phyloP scores from a whole-genome alignment of 2,888 invertebrate species.

The Brachypterus glaber region DNA sequence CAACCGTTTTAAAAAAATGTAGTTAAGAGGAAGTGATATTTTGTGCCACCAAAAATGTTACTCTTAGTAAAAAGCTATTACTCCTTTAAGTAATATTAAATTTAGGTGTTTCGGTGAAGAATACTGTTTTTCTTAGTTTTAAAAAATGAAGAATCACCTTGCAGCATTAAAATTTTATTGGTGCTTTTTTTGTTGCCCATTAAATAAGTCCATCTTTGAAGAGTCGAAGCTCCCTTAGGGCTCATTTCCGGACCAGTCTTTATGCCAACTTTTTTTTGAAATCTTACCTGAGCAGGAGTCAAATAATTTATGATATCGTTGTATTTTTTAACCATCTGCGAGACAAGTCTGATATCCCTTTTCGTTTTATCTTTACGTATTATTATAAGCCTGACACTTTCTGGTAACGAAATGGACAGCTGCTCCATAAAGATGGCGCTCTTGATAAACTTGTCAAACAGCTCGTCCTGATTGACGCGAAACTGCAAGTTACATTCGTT shows the following conservation, averaged over 20 bases:
- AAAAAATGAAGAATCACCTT: too few relatives aligned
- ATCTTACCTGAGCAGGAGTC: slow-evolving; percentile 56
- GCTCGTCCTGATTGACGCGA: slow-evolving; percentile 53
- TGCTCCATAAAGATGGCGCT: slow-evolving; percentile 69
- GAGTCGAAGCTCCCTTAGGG: too few relatives aligned
- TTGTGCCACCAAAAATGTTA: slow-evolving; percentile 5
- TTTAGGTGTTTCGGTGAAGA: too few relatives aligned
- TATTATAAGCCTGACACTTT: slow-evolving; percentile 45
- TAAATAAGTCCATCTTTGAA: slow-evolving; percentile 8
- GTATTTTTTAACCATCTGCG: slow-evolving; percentile 52
- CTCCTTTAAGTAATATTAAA: slow-evolving; percentile 6
- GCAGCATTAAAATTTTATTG: too few relatives aligned
- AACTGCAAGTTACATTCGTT: slow-evolving; percentile 60
- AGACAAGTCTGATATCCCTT: slow-evolving; percentile 54
- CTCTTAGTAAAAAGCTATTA: too few relatives aligned
- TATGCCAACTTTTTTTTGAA: too few relatives aligned
- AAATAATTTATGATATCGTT: slow-evolving; percentile 55
- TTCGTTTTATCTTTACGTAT: slow-evolving; percentile 56
- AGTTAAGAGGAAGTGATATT: too few relatives aligned
- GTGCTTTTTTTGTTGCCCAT: too few relatives aligned
- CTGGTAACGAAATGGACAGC: slow-evolving; percentile 51
- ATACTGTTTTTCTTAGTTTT: too few relatives aligned
- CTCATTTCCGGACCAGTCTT: too few relatives aligned
- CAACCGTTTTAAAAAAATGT: too few relatives aligned
- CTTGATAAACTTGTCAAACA: slow-evolving; percentile 57